Base-by-base conservation (phyloP, 2,113 vertebrate species). In the Eolophus roseicapilla region DNA sequence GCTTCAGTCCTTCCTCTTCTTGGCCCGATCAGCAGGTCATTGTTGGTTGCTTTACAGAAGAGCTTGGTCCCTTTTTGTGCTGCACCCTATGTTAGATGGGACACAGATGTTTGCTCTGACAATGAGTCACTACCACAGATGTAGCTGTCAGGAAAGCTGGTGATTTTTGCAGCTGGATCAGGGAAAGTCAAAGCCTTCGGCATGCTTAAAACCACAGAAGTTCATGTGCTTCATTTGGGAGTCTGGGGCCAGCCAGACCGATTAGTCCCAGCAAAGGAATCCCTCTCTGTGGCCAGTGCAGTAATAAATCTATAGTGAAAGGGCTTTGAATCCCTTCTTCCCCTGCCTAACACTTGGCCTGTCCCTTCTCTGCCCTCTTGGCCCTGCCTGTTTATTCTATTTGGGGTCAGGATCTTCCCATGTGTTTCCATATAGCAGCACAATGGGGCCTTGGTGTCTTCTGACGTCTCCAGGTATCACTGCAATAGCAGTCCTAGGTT, bases 41-140 rank as follows among this genome's bases (percentile, higher is more conserved):
- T 77, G 75, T 47, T 92, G 78, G 74, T 78, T 97, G 82, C 70
- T 85, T 90, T 78, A 63, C 47, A 47, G 53, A 93, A 77, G 53
- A 80, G 63, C 67, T 90, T 37, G 37, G 41, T 90, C 28, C 21
- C 28, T 88, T 92, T 92, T 81, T 90, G 69, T 90, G 64, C 79
- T 92, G 71, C 33, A 67, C 71, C 63, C 37, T 39, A 27, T 95
- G 68, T 88, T 74, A 71, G 71, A 94, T 88, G 82, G 87, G 64
- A 82, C 41, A 43, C 90, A 90, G 90, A 81, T 93, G 68, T 90
- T 80, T 92, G 41, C 64, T 89, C 88, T 86, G 71, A 93, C 71
- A 88, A 33, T 6, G 7, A 92, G 39, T 86, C 63, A 86, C 86
- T 93, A 60, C 35, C 33, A 47, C 73, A 90, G 68, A 33, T 77